Evolutionary conservation across 2,113 vertebrate species (phyloP).

Genomic region (Chauna torquata): DNA sequence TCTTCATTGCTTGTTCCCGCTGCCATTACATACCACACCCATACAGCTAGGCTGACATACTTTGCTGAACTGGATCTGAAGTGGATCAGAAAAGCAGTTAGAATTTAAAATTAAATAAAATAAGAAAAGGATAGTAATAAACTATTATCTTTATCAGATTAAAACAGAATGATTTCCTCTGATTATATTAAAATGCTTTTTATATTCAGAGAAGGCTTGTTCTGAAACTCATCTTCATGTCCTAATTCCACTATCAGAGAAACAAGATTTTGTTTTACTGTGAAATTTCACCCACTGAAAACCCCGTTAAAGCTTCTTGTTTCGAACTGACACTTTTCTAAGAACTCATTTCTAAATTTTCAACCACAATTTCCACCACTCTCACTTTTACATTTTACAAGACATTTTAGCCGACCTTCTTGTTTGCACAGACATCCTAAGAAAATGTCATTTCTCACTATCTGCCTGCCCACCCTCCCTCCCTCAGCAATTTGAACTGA

Average conservation of each 20-base stretch:
- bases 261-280: background rate
- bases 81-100: background rate
- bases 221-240: background rate
- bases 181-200: background rate
- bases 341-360: background rate
- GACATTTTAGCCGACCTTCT: background rate
- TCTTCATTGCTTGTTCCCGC: background rate
- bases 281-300: background rate
- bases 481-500: background rate
- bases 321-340: background rate
- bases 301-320: background rate
- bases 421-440: background rate
- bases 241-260: background rate
- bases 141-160: background rate
- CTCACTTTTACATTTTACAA: background rate
- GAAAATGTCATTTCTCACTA: background rate
- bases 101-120: background rate
- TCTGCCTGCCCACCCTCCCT: background rate
- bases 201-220: background rate
- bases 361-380: background rate
- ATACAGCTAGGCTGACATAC: background rate
- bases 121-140: background rate
- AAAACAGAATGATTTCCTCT: background rate
- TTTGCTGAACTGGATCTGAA: background rate
- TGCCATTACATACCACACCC: background rate